Conservation (phyloP, 2,888 invertebrate genomes). For the Himalopsyche tibetana region DNA sequence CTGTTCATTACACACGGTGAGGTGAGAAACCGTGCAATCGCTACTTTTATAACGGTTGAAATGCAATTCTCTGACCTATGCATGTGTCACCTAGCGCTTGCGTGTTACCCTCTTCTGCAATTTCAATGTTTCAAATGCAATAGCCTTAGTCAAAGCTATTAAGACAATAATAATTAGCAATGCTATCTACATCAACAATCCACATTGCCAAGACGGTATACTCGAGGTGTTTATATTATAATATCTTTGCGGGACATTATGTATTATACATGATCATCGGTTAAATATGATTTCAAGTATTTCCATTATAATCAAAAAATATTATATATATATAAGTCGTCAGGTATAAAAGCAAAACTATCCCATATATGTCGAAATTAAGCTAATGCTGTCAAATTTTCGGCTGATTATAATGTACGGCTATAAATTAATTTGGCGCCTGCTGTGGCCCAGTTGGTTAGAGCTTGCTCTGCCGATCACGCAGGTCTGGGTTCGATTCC, state of each 20-base stretch:
- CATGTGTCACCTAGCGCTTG: conserved; percentile 10
- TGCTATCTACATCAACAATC: not conserved
- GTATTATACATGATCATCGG: not conserved
- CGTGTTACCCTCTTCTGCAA: not conserved
- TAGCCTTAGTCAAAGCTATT: not conserved
- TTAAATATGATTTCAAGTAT: too few species aligned
- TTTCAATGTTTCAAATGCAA: conserved; percentile 5
- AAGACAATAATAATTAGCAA: not conserved
- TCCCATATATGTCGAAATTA: too few species aligned
- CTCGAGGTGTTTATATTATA: not conserved
- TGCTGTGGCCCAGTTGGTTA: too few species aligned
- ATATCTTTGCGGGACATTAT: not conserved
- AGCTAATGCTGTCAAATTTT: too few species aligned
- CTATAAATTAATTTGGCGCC: too few species aligned
- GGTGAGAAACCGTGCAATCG: not conserved
- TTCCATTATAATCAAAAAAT: too few species aligned
- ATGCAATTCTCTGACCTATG: conserved; percentile 5
- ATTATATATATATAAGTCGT: too few species aligned
- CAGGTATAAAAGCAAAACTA: too few species aligned
- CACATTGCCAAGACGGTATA: not conserved
- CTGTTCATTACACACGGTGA: not conserved
- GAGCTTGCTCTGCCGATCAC: too few species aligned
- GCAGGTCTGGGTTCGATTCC: too few species aligned
- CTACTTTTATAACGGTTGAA: not conserved
- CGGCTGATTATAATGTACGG: too few species aligned